Percentiles rank a stretch among this genome's conserved stretches.
Evolutionary conservation across 2,888 invertebrate species (phyloP).

Genomic region (Boloria euphrosyne): DNA sequence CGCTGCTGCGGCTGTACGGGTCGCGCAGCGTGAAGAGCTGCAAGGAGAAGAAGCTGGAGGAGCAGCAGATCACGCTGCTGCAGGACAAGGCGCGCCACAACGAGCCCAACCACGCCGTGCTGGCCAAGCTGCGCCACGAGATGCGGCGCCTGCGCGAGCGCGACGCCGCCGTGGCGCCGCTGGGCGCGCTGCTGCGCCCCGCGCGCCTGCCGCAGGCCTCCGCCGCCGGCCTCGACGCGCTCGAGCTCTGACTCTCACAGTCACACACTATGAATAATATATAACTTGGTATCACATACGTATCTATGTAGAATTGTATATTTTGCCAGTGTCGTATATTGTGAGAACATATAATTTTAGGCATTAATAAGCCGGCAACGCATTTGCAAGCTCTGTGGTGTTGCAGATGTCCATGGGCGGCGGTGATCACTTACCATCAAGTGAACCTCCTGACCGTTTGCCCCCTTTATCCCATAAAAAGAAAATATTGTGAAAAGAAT

Average conservation of each 20-base stretch:
- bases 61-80: slow-evolving; percentile 95
- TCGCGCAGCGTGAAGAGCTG: slow-evolving; percentile 94
- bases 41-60: slow-evolving; percentile 95
- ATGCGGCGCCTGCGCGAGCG: slow-evolving; percentile 89
- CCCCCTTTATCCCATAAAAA: no score
- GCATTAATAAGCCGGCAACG: no score
- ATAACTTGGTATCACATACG: no score
- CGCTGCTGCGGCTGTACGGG: slow-evolving; percentile 95
- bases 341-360: no score
- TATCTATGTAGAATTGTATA: no score
- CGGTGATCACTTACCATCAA: no score
- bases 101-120: slow-evolving; percentile 95
- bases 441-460: no score
- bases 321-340: no score
- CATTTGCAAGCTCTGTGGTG: no score
- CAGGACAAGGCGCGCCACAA: slow-evolving; percentile 91
- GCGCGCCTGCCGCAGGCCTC: slow-evolving; percentile 86
- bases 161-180: slow-evolving; percentile 82
- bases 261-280: background rate
- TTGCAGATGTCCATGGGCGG: no score
- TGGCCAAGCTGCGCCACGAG: slow-evolving; percentile 91
- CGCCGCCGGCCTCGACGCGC: slow-evolving; percentile 89
- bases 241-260: slow-evolving; percentile 81
- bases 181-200: slow-evolving; percentile 71
- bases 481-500: no score